phyloP scores from a whole-genome alignment of 1,140 invertebrate genomes.

The Zaprionus kolodkinae region DNA sequence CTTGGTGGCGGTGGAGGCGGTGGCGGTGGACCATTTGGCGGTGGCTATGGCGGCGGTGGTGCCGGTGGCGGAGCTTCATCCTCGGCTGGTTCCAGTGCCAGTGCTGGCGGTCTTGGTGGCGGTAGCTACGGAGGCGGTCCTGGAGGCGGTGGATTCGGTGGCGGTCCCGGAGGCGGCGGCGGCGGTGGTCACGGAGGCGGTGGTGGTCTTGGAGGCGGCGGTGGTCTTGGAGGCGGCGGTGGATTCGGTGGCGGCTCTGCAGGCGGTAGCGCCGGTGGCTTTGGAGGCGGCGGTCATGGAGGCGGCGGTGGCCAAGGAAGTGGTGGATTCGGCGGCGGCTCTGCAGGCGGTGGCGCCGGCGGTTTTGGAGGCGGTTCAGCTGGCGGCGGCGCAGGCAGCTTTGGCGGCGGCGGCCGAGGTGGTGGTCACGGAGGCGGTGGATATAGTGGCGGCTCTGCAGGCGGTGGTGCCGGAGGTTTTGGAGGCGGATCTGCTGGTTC shows the following conservation, averaged over 20 bases:
- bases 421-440: slow-evolving; percentile 6
- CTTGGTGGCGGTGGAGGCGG: slow-evolving; percentile 13
- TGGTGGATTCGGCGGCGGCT: slow-evolving; percentile 20
- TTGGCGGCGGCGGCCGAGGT: slow-evolving; percentile 10
- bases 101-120: slow-evolving; percentile 20
- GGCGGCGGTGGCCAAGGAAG: slow-evolving; percentile 14
- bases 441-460: slow-evolving; percentile 6
- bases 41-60: slow-evolving; percentile 26
- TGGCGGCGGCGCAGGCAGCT: slow-evolving; percentile 19
- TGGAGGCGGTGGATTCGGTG: slow-evolving; percentile 3
- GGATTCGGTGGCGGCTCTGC: slow-evolving; percentile 17
- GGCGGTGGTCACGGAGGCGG: slow-evolving; percentile 15
- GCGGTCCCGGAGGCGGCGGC: slow-evolving; percentile 3
- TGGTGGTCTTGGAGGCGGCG: slow-evolving; percentile 11
- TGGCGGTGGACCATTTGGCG: slow-evolving; percentile 24
- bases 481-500: slow-evolving; percentile 23
- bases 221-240: slow-evolving; percentile 20
- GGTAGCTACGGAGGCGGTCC: slow-evolving; percentile 14
- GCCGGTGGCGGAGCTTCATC: slow-evolving; percentile 14
- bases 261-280: neutral
- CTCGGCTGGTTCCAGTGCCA: slow-evolving; percentile 24
- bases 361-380: slow-evolving; percentile 13
- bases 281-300: neutral
- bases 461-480: slow-evolving; percentile 18
- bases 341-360: slow-evolving; percentile 17